Conservation (phyloP, 1,140 invertebrate species). For the Lepidotrigona ventralis region DNA sequence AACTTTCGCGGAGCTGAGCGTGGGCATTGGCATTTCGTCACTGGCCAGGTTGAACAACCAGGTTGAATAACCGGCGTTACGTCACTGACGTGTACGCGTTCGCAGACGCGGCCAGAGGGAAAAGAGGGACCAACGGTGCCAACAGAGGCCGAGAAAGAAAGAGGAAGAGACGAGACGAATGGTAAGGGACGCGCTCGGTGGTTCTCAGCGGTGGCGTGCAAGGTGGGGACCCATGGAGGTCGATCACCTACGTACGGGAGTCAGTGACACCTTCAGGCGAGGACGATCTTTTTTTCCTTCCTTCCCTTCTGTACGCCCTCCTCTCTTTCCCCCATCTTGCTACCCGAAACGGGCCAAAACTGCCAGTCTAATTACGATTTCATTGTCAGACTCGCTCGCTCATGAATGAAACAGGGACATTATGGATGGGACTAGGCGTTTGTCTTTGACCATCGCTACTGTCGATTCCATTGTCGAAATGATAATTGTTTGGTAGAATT, state of each 20-base stretch:
- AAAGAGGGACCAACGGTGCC: slow-evolving; percentile 60
- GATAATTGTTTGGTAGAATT: no score
- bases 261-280: slow-evolving; percentile 79
- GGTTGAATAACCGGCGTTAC: slow-evolving; percentile 80
- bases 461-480: no score
- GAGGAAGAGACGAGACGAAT: slow-evolving; percentile 40
- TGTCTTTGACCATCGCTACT: no score
- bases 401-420: not conserved
- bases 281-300: slow-evolving; percentile 69
- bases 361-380: no score
- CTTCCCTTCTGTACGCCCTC: not conserved
- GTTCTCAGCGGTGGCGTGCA: slow-evolving; percentile 34
- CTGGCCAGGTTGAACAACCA: slow-evolving; percentile 72
- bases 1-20: slow-evolving; percentile 64
- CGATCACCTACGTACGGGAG: slow-evolving; percentile 80
- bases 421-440: no score
- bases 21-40: slow-evolving; percentile 78
- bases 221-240: slow-evolving; percentile 76
- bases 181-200: slow-evolving; percentile 21
- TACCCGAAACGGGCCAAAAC: no score
- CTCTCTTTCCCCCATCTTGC: not conserved
- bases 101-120: slow-evolving; percentile 40
- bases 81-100: slow-evolving; percentile 75
- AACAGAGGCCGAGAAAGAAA: slow-evolving; percentile 42
- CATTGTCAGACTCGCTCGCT: not conserved